Evolutionary conservation across 2,797 vertebrate genomes (phyloP), one percentile per base, ranked within the genome.

Genomic region (Gadopsis marmoratus): DNA sequence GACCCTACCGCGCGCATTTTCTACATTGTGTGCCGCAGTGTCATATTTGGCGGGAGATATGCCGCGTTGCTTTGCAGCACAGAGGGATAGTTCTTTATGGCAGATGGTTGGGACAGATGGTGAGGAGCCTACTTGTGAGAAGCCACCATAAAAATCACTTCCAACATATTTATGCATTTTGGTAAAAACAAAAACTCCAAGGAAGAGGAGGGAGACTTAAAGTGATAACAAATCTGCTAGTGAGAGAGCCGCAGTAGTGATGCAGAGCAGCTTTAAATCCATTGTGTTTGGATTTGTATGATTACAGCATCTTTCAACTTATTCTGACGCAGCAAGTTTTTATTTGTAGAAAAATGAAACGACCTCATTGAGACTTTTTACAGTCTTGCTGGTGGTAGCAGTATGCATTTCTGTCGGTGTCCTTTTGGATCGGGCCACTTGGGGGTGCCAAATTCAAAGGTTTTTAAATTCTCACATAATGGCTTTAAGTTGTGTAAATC

Each of bases 51-150:
- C 84, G 51, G 60, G 76, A 90, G 73, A 81, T 68, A 31, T 76
- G 78, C 65, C n/a, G 48, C 53, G 74, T 86, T 79, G 79, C 63
- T 79, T 75, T 81, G 50, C 68, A 43, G 81, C 81, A 51, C 75
- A 76, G 82, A 88, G 88, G 79, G 85, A 82, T 54, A 64, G 81
- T 67, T 66, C 73, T 83, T 78, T 31, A 81, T 47, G 70, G 86
- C 93, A 94, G 91, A 93, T 91, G 90, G 92, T 39, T 23, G 16
- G 2, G 53, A 81, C 93, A 93, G 91, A 91, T 89, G 88, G 90
- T 67, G 26, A 26, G 26, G 26, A 26, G 26, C 26, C 26, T 26
- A 26, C 76, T 75, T 78, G 45, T 59, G 50, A 86, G 85, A 88
- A 55, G 64, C 78, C 70, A 68, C 79, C 26, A n/a, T 60, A 59